Conservation (phyloP, 2,113 vertebrate genomes). For the Balaeniceps rex region DNA sequence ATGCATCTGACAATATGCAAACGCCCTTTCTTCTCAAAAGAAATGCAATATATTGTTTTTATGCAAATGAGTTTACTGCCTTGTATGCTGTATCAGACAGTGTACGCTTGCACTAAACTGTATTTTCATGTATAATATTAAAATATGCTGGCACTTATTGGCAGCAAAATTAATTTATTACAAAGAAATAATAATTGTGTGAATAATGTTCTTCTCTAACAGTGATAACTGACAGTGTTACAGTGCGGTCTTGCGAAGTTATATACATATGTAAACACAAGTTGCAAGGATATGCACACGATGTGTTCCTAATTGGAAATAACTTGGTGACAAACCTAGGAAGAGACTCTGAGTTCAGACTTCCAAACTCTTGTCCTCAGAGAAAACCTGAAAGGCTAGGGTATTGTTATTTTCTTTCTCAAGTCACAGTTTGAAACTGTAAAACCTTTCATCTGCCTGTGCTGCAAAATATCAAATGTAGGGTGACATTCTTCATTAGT, state of each 20-base stretch:
- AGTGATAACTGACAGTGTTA: background rate
- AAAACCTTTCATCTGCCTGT: background rate
- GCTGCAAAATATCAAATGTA: background rate
- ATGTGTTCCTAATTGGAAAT: background rate
- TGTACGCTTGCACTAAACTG: background rate
- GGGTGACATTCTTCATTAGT: background rate
- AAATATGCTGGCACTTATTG: background rate
- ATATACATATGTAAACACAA: background rate
- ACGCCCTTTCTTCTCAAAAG: background rate
- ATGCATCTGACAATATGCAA: background rate
- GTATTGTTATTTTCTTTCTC: background rate
- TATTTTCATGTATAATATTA: background rate
- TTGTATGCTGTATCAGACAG: background rate
- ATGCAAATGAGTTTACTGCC: background rate
- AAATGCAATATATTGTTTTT: background rate
- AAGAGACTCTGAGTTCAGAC: background rate
- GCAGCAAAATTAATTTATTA: background rate
- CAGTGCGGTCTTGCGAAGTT: background rate
- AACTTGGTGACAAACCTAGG: background rate
- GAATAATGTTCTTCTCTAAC: background rate
- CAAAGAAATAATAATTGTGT: background rate
- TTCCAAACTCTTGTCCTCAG: background rate
- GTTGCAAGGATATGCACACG: background rate
- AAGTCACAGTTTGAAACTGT: background rate
- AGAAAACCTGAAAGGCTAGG: background rate